phyloP scores from a whole-genome alignment of 1,140 invertebrate species.

The Plodia interpunctella region DNA sequence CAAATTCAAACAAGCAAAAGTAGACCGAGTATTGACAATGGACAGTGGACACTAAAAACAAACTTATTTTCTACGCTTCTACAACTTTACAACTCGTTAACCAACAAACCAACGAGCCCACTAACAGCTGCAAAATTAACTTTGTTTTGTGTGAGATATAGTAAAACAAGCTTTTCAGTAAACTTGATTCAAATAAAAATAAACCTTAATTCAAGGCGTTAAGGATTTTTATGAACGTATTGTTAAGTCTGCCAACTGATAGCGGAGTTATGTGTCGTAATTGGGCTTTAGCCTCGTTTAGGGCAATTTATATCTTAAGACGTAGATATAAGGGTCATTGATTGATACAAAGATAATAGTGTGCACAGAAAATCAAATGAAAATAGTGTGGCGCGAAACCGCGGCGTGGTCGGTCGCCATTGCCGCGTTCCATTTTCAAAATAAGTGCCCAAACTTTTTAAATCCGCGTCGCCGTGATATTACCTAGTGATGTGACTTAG shows the following conservation, averaged over 20 bases:
- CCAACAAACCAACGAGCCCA: neutral
- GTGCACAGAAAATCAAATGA: neutral
- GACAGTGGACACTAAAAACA: slow-evolving; percentile 8
- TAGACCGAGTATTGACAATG: neutral
- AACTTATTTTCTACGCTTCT: neutral
- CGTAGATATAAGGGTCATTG: neutral
- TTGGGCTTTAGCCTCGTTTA: slow-evolving; percentile 3
- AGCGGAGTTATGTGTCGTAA: slow-evolving; percentile 5
- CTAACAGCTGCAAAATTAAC: slow-evolving; percentile 9
- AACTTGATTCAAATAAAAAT: neutral
- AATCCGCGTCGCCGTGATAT: neutral
- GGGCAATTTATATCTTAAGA: neutral
- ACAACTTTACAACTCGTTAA: neutral
- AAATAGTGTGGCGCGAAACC: slow-evolving; percentile 53
- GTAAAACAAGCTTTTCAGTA: neutral
- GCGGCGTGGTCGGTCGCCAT: slow-evolving; percentile 28
- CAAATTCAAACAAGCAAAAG: neutral
- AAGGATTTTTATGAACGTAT: neutral
- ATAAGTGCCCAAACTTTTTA: slow-evolving; percentile 2
- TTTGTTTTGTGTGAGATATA: slow-evolving; percentile 10
- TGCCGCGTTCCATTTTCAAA: slow-evolving; percentile 18
- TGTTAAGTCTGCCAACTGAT: neutral
- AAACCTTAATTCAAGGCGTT: neutral
- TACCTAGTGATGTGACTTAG: neutral
- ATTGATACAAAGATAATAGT: neutral